Conservation (phyloP, 2,797 vertebrate genomes). For the Leuciscus waleckii region DNA sequence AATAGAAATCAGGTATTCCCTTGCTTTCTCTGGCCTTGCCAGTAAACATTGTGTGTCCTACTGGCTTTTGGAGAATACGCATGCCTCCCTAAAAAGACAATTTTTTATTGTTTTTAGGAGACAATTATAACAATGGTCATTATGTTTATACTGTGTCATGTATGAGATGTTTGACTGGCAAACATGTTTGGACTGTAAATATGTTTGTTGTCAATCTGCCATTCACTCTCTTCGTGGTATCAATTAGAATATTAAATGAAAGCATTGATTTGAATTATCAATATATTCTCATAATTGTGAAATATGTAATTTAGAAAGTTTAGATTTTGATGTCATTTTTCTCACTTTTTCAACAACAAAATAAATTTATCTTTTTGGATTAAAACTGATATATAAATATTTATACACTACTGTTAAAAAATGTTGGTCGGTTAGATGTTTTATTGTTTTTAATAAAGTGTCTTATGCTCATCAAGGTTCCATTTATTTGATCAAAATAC, state of each 20-base stretch:
- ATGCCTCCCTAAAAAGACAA: background rate
- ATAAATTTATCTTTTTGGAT: background rate
- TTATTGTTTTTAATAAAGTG: background rate
- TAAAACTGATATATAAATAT: background rate
- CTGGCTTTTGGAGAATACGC: background rate
- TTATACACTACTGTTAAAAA: background rate
- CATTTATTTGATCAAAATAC: background rate
- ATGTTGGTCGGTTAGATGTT: background rate
- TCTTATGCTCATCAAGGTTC: background rate
- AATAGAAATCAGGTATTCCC: background rate
- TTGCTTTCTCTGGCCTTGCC: background rate
- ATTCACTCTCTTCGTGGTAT: background rate
- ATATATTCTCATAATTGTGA: background rate
- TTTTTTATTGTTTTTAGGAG: background rate
- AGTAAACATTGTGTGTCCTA: background rate
- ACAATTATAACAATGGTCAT: background rate
- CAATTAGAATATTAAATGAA: background rate
- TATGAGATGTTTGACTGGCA: background rate
- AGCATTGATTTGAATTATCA: background rate
- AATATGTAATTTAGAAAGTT: background rate
- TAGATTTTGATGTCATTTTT: background rate
- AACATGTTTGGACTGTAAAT: background rate
- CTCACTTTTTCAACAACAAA: background rate
- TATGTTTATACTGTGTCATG: background rate
- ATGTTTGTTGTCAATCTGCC: background rate